Evolutionary conservation across 2,888 invertebrate species (phyloP), one percentile per base, ranked within the genome.

Genomic region (Drosophila glabriapex): DNA sequence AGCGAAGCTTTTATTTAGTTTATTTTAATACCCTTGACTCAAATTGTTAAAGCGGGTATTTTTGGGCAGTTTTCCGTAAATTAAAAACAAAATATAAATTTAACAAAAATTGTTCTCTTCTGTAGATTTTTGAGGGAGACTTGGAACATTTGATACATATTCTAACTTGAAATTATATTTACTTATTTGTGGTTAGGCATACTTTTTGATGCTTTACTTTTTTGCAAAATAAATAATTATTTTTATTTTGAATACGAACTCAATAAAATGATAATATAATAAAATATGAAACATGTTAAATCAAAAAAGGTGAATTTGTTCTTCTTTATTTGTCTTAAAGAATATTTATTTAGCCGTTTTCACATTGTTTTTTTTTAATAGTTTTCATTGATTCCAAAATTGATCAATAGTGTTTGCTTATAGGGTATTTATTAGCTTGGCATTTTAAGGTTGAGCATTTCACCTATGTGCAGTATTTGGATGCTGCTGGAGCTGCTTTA

Each of bases 401-500:
- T 16, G 1, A 22, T 43, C 12, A 22, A 22, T 22, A 1, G 0
- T 43, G 22, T 3, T 22, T 22, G 41, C 5, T 22, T 22, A 14
- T n/a, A 73, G 78, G 66, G 80, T 73, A 80, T 64, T 22, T 58
- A 0, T 12, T 3, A 0, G 10, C 12, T 14, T 22, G 16, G 28
- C 28, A 63, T 43, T 10, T 22, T 12, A 12, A 4, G 2, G 0
- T 25, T 12, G 16, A 3, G 0, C 39, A 46, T 52, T 49, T 37
- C 62, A 70, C 54, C 75, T 65, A 75, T 63, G 70, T 64, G 37
- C 49, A 60, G 52, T 25, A 56, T 58, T 52, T 63, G 80, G 78
- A 78, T 82, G 88, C 82, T 85, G 88, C 80, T 88, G 85, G 80
- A 84, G 82, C 83, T 89, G 85, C 85, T 89, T 89, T 86, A 86